Conservation (phyloP, 2,888 invertebrate genomes). For the Selenia dentaria region DNA sequence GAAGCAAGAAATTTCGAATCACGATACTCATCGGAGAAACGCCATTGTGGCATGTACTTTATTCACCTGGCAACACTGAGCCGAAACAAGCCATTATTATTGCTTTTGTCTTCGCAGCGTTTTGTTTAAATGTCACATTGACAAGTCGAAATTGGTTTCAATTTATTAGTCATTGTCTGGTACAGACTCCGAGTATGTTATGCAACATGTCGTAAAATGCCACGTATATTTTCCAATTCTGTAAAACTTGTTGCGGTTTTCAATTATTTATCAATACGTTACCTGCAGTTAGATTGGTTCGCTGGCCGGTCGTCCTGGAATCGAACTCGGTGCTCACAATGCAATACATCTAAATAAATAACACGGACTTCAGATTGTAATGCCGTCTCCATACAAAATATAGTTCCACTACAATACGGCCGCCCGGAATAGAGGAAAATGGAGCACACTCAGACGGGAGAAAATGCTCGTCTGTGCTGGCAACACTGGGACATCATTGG, state of each 20-base stretch:
- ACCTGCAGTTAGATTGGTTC: conserved; percentile 65
- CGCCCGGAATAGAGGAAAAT: conserved; percentile 62
- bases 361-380: conserved; percentile 72
- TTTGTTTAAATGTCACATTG: conserved; percentile 46
- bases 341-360: conserved; percentile 79
- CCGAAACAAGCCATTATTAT: conserved; percentile 36
- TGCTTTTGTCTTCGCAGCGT: conserved; percentile 47
- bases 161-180: conserved; percentile 26
- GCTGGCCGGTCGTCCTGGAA: conserved; percentile 56
- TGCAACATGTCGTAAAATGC: conserved; percentile 18
- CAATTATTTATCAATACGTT: conserved; percentile 72
- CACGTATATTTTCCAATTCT: conserved; percentile 47
- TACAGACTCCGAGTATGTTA: conserved; percentile 24
- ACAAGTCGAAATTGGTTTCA: conserved; percentile 42
- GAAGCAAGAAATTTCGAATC: conserved; percentile 61
- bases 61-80: conserved; percentile 52
- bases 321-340: conserved; percentile 64
- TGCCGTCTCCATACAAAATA: conserved; percentile 71
- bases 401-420: conserved; percentile 67
- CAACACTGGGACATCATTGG: conserved; percentile 60
- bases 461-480: conserved; percentile 58
- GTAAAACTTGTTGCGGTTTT: conserved; percentile 54
- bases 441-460: conserved; percentile 62
- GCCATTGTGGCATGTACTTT: conserved; percentile 47
- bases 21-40: conserved; percentile 45